phyloP scores from a whole-genome alignment of 1,140 invertebrate species.

The Limonius californicus region DNA sequence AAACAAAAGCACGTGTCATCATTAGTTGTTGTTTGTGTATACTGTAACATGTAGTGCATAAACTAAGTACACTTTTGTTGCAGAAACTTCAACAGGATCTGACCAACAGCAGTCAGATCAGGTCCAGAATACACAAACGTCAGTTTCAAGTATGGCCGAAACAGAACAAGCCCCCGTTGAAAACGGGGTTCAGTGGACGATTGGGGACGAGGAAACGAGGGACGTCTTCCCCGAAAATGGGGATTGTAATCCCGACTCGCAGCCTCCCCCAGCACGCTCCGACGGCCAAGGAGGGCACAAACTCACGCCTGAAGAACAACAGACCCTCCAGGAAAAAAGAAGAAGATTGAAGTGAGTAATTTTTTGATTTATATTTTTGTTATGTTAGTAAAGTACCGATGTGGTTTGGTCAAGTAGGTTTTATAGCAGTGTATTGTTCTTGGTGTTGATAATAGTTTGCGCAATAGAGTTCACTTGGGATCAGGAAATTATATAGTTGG shows the following conservation, averaged over 20 bases:
- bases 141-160: slow-evolving; percentile 1
- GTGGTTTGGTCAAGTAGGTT: too few relatives aligned
- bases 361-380: too few relatives aligned
- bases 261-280: slow-evolving; percentile 33
- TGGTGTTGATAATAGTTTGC: too few relatives aligned
- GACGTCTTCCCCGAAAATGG: slow-evolving; percentile 37
- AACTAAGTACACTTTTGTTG: too few relatives aligned
- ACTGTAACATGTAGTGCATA: too few relatives aligned
- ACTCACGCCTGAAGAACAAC: slow-evolving; percentile 27
- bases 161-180: slow-evolving; percentile 6
- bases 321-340: slow-evolving; percentile 34
- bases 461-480: too few relatives aligned
- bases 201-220: slow-evolving; percentile 35
- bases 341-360: slow-evolving; percentile 39
- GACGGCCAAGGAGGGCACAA: slow-evolving; percentile 35
- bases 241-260: slow-evolving; percentile 20
- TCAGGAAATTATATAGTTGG: too few relatives aligned
- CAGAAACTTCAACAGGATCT: background rate
- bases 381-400: too few relatives aligned
- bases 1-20: too few relatives aligned
- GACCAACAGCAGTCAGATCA: background rate
- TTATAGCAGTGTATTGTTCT: too few relatives aligned
- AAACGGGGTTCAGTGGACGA: slow-evolving; percentile 27
- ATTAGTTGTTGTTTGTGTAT: too few relatives aligned
- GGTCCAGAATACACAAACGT: background rate